A percentile compares a stretch with the other conserved stretches of the same genome.
Evolutionary conservation across 64 coral and sea anemone genomes (phyloP).

Genomic region (Montipora capricornis): DNA sequence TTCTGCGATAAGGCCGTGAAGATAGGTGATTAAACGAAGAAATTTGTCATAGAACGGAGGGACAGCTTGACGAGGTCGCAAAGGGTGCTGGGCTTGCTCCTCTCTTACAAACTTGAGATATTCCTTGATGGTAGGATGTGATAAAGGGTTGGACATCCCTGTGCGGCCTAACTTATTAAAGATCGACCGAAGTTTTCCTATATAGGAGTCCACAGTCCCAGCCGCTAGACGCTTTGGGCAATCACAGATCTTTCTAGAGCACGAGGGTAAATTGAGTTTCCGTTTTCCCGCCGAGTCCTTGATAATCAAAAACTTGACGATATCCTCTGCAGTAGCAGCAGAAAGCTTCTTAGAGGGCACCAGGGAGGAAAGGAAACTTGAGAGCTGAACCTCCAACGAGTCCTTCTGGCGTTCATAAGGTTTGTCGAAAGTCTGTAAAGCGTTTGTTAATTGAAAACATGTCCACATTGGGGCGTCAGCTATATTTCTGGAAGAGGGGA

Average conservation of each 20-base stretch:
- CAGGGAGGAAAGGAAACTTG: background rate
- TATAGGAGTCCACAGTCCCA: constrained; percentile 21
- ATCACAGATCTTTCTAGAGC: background rate
- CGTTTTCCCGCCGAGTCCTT: constrained; percentile 35
- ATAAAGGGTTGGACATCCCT: background rate
- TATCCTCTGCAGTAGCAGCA: background rate
- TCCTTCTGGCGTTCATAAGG: constrained; percentile 20
- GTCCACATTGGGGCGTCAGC: no score
- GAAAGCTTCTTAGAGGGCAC: background rate
- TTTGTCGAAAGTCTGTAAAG: background rate
- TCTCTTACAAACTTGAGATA: constrained; percentile 8
- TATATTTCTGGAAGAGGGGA: no score
- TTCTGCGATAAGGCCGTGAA: no score
- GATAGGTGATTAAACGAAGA: no score
- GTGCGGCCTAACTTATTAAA: constrained; percentile 52
- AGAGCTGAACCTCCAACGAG: background rate
- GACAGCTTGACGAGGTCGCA: no score
- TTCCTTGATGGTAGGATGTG: constrained; percentile 26
- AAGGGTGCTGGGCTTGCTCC: no score
- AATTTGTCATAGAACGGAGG: no score
- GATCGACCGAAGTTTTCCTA: constrained; percentile 36
- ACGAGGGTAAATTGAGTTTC: background rate
- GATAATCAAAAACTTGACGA: constrained; percentile 49
- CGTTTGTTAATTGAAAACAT: constrained; percentile 15
- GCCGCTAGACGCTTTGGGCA: constrained; percentile 52